Percentiles rank a stretch among this genome's conserved stretches.
phyloP scores from a whole-genome alignment of 2,113 vertebrate species.

The Motacilla alba region DNA sequence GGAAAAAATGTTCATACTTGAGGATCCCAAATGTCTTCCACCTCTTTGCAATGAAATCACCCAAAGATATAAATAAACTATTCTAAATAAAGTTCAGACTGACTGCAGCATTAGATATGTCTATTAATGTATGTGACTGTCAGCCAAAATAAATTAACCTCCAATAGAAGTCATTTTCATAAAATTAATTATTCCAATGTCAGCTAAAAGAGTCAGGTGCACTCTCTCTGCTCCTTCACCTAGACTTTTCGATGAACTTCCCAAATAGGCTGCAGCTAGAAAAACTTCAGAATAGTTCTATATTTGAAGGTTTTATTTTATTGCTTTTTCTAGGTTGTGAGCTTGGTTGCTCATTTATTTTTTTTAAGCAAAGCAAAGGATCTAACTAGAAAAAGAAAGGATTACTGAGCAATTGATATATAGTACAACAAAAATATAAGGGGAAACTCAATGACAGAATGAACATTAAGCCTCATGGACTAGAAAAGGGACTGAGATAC shows the following conservation, averaged over 20 bases:
- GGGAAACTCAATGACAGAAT: not conserved
- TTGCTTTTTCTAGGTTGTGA: not conserved
- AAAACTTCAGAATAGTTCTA: not conserved
- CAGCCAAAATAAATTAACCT: slow-evolving; percentile 74
- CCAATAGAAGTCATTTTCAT: slow-evolving; percentile 63
- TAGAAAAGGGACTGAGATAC: not conserved
- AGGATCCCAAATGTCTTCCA: not conserved
- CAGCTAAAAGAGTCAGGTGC: slow-evolving; percentile 60
- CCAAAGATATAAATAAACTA: slow-evolving; percentile 73
- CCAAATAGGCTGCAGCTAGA: not conserved
- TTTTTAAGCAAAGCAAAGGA: slow-evolving; percentile 3
- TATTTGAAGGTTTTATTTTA: not conserved
- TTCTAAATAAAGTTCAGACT: slow-evolving; percentile 72
- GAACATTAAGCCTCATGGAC: not conserved
- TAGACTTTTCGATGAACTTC: not conserved
- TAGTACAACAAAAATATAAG: not conserved
- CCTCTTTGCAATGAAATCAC: slow-evolving; percentile 69
- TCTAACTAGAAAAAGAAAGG: not conserved
- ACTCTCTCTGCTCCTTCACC: not conserved
- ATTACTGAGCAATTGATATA: not conserved
- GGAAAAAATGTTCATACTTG: not conserved
- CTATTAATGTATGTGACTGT: slow-evolving; percentile 64
- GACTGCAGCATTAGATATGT: slow-evolving; percentile 45
- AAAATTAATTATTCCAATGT: slow-evolving; percentile 69
- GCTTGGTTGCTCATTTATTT: not conserved